phyloP scores from a whole-genome alignment of 2,797 vertebrate genomes.

The Crenichthys baileyi region DNA sequence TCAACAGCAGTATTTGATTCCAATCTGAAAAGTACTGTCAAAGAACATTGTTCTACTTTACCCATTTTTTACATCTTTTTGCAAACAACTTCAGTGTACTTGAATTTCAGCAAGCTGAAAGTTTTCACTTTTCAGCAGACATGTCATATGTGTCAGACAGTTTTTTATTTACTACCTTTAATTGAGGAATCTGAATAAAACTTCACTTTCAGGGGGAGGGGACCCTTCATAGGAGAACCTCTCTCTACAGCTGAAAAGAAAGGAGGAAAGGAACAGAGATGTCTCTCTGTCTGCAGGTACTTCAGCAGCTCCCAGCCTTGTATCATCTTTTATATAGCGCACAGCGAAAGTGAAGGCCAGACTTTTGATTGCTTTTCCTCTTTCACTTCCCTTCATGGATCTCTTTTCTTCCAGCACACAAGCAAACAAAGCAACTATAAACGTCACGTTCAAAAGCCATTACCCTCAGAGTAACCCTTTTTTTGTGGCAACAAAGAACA shows the following conservation, averaged over 20 bases:
- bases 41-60: constrained; percentile 68
- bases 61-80: constrained; percentile 69
- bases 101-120: constrained; percentile 45
- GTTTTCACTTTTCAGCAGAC: constrained; percentile 38
- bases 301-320: constrained; percentile 67
- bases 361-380: constrained; percentile 69
- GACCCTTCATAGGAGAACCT: constrained; percentile 34
- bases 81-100: constrained; percentile 55
- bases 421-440: constrained; percentile 68
- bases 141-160: constrained; percentile 3
- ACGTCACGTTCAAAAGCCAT: constrained; percentile 64
- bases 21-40: constrained; percentile 64
- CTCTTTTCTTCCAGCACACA: constrained; percentile 61
- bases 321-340: constrained; percentile 57
- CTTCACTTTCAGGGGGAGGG: neutral
- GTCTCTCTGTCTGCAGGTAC: constrained; percentile 63
- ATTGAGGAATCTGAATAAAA: constrained; percentile 42
- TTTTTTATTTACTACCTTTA: constrained; percentile 21
- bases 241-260: constrained; percentile 34
- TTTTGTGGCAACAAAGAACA: constrained; percentile 54
- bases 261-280: constrained; percentile 28
- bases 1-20: constrained; percentile 53
- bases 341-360: constrained; percentile 63
- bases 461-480: constrained; percentile 56
- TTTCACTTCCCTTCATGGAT: constrained; percentile 56